Evolutionary conservation across 2,888 invertebrate species (phyloP).

Genomic region (Ctena decussata): DNA sequence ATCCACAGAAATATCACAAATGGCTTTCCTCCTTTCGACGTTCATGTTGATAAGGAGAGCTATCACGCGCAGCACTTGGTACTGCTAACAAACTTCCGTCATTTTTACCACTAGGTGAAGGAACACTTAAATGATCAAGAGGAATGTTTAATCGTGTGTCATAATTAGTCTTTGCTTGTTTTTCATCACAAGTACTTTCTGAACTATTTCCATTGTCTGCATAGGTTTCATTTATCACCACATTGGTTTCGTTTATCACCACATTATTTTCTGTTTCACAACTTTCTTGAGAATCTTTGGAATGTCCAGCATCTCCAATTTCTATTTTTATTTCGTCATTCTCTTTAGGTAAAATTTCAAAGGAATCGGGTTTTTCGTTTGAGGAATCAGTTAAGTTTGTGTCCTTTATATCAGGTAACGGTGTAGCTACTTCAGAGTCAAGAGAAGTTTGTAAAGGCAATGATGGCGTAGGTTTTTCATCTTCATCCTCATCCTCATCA

Average conservation of each 20-base stretch:
- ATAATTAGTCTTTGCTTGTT: background rate
- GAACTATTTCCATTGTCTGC: background rate
- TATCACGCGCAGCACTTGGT: slow-evolving; percentile 1
- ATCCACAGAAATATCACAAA: background rate
- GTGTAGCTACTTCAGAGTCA: background rate
- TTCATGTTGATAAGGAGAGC: background rate
- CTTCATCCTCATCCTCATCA: slow-evolving; percentile 75
- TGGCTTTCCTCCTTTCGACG: slow-evolving; percentile 2
- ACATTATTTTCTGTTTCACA: background rate
- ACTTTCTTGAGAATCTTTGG: background rate
- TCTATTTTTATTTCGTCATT: background rate
- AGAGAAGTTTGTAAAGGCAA: slow-evolving; percentile 13
- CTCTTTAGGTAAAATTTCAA: background rate
- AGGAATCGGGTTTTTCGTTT: background rate
- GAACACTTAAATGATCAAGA: slow-evolving; percentile 7
- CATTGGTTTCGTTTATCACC: background rate
- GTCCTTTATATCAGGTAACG: background rate
- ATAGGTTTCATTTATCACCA: background rate
- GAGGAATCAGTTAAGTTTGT: background rate
- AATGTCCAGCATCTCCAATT: background rate
- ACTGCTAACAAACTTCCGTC: background rate
- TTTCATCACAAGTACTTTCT: background rate
- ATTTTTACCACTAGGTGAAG: background rate
- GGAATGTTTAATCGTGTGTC: background rate
- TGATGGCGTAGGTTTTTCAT: slow-evolving; percentile 37